Evolutionary conservation across 1,140 invertebrate species (phyloP).

Genomic region (Campodea augens): DNA sequence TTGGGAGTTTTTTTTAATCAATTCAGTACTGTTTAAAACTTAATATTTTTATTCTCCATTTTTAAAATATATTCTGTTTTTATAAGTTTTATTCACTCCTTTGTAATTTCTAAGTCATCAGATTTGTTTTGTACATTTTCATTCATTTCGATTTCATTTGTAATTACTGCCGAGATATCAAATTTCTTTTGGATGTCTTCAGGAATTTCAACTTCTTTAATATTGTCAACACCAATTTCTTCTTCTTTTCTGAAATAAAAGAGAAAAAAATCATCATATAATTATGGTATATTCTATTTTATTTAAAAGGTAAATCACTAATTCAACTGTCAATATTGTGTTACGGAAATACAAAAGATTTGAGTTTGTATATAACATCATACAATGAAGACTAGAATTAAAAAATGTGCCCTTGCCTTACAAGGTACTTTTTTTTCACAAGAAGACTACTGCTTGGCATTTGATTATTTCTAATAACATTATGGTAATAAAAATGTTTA

Average conservation of each 20-base stretch:
- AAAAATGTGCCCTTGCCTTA: no score
- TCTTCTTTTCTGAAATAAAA: neutral
- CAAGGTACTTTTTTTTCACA: no score
- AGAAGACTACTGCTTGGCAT: no score
- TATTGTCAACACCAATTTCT: neutral
- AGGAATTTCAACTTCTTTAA: neutral
- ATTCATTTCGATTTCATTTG: neutral
- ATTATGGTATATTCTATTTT: no score
- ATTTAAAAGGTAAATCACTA: no score
- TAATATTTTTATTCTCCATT: neutral
- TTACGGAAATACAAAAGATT: no score
- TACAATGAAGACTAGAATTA: no score
- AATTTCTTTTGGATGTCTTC: neutral
- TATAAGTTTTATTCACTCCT: neutral
- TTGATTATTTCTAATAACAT: no score
- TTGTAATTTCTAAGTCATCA: neutral
- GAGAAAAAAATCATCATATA: neutral
- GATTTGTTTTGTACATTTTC: neutral
- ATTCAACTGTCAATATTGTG: no score
- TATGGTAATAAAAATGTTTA: no score
- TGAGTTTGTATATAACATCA: no score
- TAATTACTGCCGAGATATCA: neutral
- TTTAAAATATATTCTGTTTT: neutral
- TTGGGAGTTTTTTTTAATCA: neutral
- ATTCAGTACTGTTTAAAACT: neutral